phyloP scores from a whole-genome alignment of 2,113 vertebrate genomes.

The Sminthopsis crassicaudata region DNA sequence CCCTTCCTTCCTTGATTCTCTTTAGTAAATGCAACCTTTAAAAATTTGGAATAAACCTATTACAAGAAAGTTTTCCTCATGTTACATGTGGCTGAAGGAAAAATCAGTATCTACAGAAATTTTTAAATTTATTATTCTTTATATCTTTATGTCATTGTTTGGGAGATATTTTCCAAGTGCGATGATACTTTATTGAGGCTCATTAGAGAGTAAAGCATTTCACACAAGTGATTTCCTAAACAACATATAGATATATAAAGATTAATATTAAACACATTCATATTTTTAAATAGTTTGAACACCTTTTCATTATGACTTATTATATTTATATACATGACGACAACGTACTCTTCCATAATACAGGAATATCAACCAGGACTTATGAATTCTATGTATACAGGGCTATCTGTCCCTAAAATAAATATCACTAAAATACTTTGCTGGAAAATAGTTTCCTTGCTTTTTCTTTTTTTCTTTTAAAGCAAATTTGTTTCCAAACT shows the following conservation, averaged over 20 bases:
- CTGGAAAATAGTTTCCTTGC: not conserved
- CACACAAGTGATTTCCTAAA: not conserved
- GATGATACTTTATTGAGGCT: not conserved
- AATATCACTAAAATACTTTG: not conserved
- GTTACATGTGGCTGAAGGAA: not conserved
- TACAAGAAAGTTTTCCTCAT: not conserved
- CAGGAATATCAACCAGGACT: not conserved
- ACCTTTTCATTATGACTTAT: not conserved
- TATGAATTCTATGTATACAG: not conserved
- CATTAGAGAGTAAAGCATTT: not conserved
- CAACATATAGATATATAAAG: not conserved
- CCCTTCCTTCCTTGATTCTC: not conserved
- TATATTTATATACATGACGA: not conserved
- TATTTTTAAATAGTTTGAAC: not conserved
- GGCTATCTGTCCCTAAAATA: not conserved
- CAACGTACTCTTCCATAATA: not conserved
- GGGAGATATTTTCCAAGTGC: not conserved
- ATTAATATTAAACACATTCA: not conserved
- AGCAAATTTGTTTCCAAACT: not conserved
- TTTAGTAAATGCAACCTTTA: not conserved
- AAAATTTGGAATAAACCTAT: constrained; percentile 20
- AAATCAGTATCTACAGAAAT: not conserved
- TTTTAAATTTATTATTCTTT: not conserved
- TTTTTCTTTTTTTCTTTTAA: no score
- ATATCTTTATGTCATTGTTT: not conserved